Percentiles rank a stretch among this genome's conserved stretches.
These are phyloP conservation scores for Thamnophis elegans DNA, from an alignment of 2,797 vertebrate genomes.

Conservation along the genomic window DNA sequence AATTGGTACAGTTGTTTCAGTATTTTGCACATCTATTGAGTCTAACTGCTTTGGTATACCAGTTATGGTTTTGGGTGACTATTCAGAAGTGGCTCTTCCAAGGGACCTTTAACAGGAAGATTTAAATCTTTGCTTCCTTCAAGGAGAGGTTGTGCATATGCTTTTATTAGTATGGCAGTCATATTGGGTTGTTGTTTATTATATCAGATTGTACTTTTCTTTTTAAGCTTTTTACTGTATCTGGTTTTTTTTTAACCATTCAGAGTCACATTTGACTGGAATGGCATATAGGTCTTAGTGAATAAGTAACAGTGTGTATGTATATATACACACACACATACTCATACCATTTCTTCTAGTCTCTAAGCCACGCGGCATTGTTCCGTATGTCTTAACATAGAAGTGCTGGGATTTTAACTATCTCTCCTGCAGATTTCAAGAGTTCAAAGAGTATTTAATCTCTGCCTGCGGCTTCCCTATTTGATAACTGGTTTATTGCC, in stretches of 20 bases:
- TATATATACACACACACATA: background rate
- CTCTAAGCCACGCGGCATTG: background rate
- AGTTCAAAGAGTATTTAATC: constrained; percentile 13
- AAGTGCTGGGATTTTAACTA: background rate
- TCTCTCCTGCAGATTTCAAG: constrained; percentile 22
- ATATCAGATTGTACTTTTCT: background rate
- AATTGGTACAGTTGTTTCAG: background rate
- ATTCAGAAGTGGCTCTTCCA: background rate
- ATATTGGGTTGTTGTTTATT: background rate
- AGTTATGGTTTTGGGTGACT: background rate
- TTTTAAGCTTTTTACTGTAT: background rate
- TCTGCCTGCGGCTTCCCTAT: constrained; percentile 38
- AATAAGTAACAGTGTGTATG: background rate
- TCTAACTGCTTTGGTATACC: background rate
- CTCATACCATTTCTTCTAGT: background rate
- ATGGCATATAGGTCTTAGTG: background rate
- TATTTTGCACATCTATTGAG: background rate
- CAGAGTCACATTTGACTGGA: background rate
- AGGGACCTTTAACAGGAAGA: background rate
- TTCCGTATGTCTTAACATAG: background rate
- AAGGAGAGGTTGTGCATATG: background rate
- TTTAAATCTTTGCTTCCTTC: background rate
- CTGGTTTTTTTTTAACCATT: background rate
- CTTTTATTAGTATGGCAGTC: background rate
- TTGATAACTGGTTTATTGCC: background rate